Base-by-base conservation (phyloP, 2,797 vertebrate species). In the Thamnophis elegans region DNA sequence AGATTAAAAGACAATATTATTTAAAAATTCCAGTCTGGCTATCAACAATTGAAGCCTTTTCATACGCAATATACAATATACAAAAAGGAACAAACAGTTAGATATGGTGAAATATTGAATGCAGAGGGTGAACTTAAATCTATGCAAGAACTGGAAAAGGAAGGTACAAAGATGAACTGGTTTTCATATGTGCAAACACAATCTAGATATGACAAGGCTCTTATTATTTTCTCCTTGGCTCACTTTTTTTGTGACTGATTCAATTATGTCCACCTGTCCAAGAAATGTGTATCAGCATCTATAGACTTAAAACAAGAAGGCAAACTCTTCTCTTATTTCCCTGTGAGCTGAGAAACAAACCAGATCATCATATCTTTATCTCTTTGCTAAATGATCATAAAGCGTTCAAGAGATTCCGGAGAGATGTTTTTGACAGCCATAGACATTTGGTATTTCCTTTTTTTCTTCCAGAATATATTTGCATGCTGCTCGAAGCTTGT, bases 261-360 rank as follows among this genome's bases (percentile, higher is more conserved):
- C 28, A 68, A 16, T 68, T 11, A 22, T 9, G 0, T 78, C 20
- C 0, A 3, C 20, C 36, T 22, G 3, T 22, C 73, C 18, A 42
- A 42, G 73, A 78, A 78, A 42, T 78, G 73, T 0, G 5, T 42
- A 42, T 42, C 32, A 78, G 3, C 68, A 78, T 78, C 73, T 22
- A 11, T 42, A 18, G 9, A 78, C 36, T 42, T 78, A 42, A 78
- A 78, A 42, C 32, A 78, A 42, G 3, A 78, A 78, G 20, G 32
- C 32, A 78, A 42, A 36, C 8, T 10, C 32, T 42, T 78, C 42
- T 78, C 73, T 78, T 3, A 78, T 42, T 22, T 78, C 32, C 68
- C 9, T 22, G 32, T 78, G 32, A 78, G 32, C 20, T 4, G 11
- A 32, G 62, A 78, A 26, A 18, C 42, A 85, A 26, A 85, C 26